Evolutionary conservation across 2,888 invertebrate species (phyloP), one percentile per base, ranked within the genome.

Genomic region (Abscondita cerata): DNA sequence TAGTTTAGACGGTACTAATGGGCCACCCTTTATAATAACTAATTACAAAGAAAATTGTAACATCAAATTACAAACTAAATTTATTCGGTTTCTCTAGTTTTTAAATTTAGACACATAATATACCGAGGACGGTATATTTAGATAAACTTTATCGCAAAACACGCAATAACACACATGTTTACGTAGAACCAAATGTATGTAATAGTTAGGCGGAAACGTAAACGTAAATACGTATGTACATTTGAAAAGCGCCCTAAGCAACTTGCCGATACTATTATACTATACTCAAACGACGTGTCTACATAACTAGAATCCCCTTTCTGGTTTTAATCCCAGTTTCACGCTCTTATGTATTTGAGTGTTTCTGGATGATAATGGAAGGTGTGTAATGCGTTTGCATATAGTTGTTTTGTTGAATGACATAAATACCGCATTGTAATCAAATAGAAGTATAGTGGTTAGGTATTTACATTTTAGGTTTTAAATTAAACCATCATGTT

Each of bases 331-430:
- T 66, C 64, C 64, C 56, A 36, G 53, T 36, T 52, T 51, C 55
- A 55, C 56, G 52, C 60, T 19, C 36, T 46, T 38, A 44, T 5
- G 19, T 4, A 25, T 19, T 16, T 58, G 66, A 58, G 60, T 67
- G 65, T 66, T 63, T 56, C 54, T 36, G 56, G 54, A 63, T 63
- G 65, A 67, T 68, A 67, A 71, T 69, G 58, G 51, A 40, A 68
- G 65, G 70, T 71, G 68, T 69, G 70, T 71, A 71, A 70, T 68
- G 67, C 71, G 70, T 70, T 67, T 65, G 64, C 66, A 66, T 69
- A 70, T 71, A 67, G 64, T 67, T 65, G 58, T 65, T 66, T 68
- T 70, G 62, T 56, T 65, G 58, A 33, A 52, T 52, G 54, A 57
- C 51, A 57, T 38, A 18, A 59, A 67, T 68, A 70, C 68, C 68